Base-by-base conservation (phyloP, 30 jellyfish, hydroid and myxozoan species). In the Aurelia aurita complex sp. Pacific region DNA sequence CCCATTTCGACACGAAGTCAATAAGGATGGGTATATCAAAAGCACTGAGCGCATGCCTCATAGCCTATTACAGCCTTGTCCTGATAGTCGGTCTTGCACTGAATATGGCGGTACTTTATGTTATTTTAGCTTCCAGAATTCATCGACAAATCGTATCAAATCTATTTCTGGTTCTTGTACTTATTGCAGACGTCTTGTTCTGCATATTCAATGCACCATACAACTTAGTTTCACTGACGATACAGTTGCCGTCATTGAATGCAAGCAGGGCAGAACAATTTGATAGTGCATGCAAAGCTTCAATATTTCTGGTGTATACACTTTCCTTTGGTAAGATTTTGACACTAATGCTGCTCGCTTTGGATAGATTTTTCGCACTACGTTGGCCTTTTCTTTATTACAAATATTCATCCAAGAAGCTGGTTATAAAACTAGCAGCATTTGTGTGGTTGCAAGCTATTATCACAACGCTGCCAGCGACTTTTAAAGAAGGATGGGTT, bases 151-250 rank as follows among this genome's bases (percentile, higher is more conserved):
- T 29, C 6, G 36, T 71, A 12, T 71, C 52, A 11, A 71, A 36
- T 42, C 1, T 71, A 14, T 71, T 36, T 38, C 81, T 71, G 13
- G 64, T 71, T 61, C 36, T 34, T 7, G 42, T 71, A 17, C 66
- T 71, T 15, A 64, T 71, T 17, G 11, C 81, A 16, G 36, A 17
- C 4, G 23, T 71, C 33, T 0, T 43, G 23, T 71, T 11, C 66
- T 32, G 81, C 67, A 32, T 71, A 40, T 17, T 71, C 35, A 71
- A 12, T 17, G 66, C 38, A 32, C 81, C 81, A 34, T 71, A 71
- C 65, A 34, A 71, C 65, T 36, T 71, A 71, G 38, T 43, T 32
- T 17, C 33, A 4, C 81, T 71, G 66, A 43, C 38, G 32, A 64
- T 71, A 12, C 17, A n/a, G 32, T 15, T 71, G 66, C 81, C 81